phyloP scores from a whole-genome alignment of 35 echinoderm and acorn worm species.

The Ptychodera flava region DNA sequence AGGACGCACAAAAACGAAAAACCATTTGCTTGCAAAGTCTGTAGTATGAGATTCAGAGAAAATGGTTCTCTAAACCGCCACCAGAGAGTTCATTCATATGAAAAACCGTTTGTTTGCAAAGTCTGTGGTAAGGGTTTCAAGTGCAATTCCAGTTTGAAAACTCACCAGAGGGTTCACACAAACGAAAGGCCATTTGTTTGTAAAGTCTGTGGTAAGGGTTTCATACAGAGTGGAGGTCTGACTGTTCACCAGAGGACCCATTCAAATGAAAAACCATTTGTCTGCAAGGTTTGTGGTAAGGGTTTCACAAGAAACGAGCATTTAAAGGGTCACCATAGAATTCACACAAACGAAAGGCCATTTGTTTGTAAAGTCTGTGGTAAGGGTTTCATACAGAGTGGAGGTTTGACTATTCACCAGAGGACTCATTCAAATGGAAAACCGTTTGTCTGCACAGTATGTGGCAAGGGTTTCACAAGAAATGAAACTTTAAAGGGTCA shows the following conservation, averaged over 20 bases:
- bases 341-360: constrained; percentile 37
- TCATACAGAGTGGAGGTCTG: constrained; percentile 20
- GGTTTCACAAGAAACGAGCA: constrained; percentile 31
- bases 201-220: constrained; percentile 29
- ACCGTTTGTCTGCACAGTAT: not conserved
- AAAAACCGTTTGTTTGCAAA: constrained; percentile 56
- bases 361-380: constrained; percentile 31
- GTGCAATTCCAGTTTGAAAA: constrained; percentile 14
- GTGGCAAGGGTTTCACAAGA: too few relatives aligned
- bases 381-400: constrained; percentile 26
- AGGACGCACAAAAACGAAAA: constrained; percentile 29
- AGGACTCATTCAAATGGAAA: not conserved
- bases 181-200: constrained; percentile 38
- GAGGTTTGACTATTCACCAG: constrained; percentile 23
- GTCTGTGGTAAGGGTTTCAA: constrained; percentile 55
- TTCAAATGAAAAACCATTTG: constrained; percentile 45
- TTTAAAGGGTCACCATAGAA: constrained; percentile 26
- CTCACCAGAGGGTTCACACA: constrained; percentile 42
- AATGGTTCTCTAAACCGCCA: constrained; percentile 39
- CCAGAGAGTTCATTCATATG: constrained; percentile 53
- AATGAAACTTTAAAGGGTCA: too few relatives aligned
- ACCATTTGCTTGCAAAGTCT: constrained; percentile 21
- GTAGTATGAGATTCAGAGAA: constrained; percentile 11
- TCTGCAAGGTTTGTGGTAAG: constrained; percentile 51
- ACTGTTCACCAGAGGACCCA: constrained; percentile 52